Conservation (phyloP, 2,113 vertebrate species). For the Dipodomys spectabilis region DNA sequence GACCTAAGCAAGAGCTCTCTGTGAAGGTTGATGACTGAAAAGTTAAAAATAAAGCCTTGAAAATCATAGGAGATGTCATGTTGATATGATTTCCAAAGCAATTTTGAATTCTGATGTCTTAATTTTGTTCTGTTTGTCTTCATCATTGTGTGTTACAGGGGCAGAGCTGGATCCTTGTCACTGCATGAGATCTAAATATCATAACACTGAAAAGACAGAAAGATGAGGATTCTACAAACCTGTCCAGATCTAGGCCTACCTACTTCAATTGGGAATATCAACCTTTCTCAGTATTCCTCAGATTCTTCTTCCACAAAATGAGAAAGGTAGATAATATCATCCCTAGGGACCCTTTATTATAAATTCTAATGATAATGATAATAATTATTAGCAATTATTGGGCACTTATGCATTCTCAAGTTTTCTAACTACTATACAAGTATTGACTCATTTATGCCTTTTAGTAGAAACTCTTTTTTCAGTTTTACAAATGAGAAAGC, state of each 20-base stretch:
- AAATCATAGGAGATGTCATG: too few relatives aligned
- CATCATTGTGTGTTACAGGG: neutral
- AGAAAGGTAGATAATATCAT: neutral
- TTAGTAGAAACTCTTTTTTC: too few relatives aligned
- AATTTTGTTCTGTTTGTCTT: neutral
- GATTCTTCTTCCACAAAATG: neutral
- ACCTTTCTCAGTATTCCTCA: neutral
- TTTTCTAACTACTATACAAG: constrained; percentile 7
- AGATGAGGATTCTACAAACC: neutral
- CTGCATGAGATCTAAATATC: neutral
- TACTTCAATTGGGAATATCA: neutral
- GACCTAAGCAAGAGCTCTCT: neutral
- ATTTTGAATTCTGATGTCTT: too few relatives aligned
- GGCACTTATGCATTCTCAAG: neutral
- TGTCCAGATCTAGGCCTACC: neutral
- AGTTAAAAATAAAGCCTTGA: too few relatives aligned
- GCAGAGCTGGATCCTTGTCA: neutral
- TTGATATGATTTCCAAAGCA: too few relatives aligned
- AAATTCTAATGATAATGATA: constrained; percentile 5
- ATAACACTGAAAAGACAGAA: neutral
- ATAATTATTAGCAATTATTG: neutral
- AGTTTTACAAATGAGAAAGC: neutral
- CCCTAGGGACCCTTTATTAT: neutral
- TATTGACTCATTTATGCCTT: neutral
- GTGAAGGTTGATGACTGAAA: neutral